phyloP scores from a whole-genome alignment of 2,797 vertebrate genomes.

The Glyptemys insculpta region DNA sequence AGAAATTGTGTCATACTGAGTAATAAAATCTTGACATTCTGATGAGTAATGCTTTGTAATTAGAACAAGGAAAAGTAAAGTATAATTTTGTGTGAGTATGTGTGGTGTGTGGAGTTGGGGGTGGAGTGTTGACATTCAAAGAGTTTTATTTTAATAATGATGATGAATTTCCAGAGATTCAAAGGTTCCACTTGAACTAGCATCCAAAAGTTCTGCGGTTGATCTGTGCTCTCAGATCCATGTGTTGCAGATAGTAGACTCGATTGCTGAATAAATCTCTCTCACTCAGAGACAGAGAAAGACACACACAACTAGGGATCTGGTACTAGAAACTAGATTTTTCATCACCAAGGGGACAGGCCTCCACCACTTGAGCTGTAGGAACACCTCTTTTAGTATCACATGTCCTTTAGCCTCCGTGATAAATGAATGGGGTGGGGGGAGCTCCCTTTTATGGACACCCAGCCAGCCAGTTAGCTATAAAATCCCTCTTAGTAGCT shows the following conservation, averaged over 20 bases:
- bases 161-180: conserved; percentile 19
- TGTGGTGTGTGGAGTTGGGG: conserved; percentile 55
- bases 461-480: no score
- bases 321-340: not conserved
- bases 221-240: not conserved
- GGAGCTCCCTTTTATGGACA: no score
- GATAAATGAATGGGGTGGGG: no score
- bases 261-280: not conserved
- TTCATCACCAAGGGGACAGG: not conserved
- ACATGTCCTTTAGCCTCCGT: not conserved
- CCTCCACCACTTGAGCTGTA: not conserved
- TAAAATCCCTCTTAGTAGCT: no score
- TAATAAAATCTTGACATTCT: conserved; percentile 67
- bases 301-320: not conserved
- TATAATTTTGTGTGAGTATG: conserved; percentile 22
- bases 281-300: not conserved
- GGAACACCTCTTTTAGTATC: not conserved
- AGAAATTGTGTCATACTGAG: conserved; percentile 68
- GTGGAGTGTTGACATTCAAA: conserved; percentile 24
- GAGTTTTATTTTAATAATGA: conserved; percentile 44
- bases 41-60: conserved; percentile 73
- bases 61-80: conserved; percentile 67
- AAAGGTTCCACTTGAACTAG: conserved; percentile 36
- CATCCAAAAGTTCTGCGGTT: not conserved
- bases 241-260: not conserved